Evolutionary conservation across 2,113 vertebrate species (phyloP), one percentile per base, ranked within the genome.

Genomic region (Pelvicachromis taeniatus): DNA sequence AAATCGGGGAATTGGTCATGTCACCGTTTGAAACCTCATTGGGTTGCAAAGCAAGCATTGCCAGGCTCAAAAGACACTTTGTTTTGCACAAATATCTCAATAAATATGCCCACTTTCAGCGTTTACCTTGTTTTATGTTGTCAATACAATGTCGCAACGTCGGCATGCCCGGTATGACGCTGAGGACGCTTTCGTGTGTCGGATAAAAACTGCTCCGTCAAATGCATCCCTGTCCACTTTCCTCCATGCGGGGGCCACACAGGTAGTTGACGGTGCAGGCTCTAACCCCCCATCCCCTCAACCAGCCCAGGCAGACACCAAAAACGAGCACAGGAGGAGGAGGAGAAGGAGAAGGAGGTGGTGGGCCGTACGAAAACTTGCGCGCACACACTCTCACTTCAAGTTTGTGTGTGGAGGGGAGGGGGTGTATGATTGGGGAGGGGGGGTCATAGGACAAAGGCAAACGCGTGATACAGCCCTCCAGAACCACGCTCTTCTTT

Each of bases 231-330:
- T 87, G 91, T 87, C 85, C 93, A 82, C 91, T 93, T 93, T 96
- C 94, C 94, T 93, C 91, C 93, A 86, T 91, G 90, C 94, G 79
- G 96, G 91, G 97, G 97, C 97, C 97, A 98, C 98, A 98, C 98
- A 99, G 98, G 97, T 98, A 98, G 97, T 93, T 77, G 90, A 93
- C 92, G 87, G 88, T 91, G 94, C 95, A 95, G 91, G 85, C 94
- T 84, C 92, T 92, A 88, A 94, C 90, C 93, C 95, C 95, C 96
- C 97, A 97, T 97, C 68, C 95, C 93, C 94, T 94, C 92, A 86
- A 89, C 61, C 82, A 90, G 86, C 88, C 86, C 73, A 26, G 68
- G 88, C 88, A 87, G 81, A 80, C 85, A 88, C 92, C 93, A 80
- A 84, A 63, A 87, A 85, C 92, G 19, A 65, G 33, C 61, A 35